Percentiles rank a stretch among this genome's conserved stretches.
Conservation (phyloP, 1,140 invertebrate genomes). For the Heliconius hermathena region DNA sequence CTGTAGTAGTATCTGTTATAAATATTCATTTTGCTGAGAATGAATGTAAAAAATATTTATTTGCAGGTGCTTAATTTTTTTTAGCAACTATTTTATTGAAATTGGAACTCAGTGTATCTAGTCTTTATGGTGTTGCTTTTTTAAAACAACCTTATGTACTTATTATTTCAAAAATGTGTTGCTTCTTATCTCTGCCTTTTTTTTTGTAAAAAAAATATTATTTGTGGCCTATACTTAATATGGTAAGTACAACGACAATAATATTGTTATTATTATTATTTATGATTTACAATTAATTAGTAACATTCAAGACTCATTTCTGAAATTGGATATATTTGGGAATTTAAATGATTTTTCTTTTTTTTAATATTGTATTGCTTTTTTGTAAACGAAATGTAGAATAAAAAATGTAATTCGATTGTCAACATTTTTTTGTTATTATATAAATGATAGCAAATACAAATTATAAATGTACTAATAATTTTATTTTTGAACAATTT, state of each 20-base stretch:
- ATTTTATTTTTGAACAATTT: slow-evolving; percentile 1
- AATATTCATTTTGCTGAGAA: not conserved
- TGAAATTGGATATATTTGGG: too few species aligned
- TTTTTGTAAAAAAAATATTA: not conserved
- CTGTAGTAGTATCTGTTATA: not conserved
- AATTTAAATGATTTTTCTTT: too few species aligned
- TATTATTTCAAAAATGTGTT: not conserved
- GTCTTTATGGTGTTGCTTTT: not conserved
- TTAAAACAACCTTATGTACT: not conserved
- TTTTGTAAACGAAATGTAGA: too few species aligned
- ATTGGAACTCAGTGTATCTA: not conserved
- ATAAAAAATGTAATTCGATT: not conserved
- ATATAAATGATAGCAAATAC: not conserved
- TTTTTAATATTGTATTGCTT: too few species aligned
- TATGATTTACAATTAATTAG: too few species aligned
- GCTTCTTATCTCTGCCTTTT: not conserved
- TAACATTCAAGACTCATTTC: too few species aligned
- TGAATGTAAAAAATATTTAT: not conserved
- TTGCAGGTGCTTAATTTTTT: not conserved
- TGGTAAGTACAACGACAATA: not conserved
- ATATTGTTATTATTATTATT: not conserved
- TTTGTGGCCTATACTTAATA: slow-evolving; percentile 5
- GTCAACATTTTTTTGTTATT: not conserved
- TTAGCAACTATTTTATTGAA: not conserved
- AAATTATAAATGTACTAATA: not conserved